These are phyloP conservation scores for Drosophila siamana DNA, from an alignment of 2,888 invertebrate species.

Conservation along the genomic window DNA sequence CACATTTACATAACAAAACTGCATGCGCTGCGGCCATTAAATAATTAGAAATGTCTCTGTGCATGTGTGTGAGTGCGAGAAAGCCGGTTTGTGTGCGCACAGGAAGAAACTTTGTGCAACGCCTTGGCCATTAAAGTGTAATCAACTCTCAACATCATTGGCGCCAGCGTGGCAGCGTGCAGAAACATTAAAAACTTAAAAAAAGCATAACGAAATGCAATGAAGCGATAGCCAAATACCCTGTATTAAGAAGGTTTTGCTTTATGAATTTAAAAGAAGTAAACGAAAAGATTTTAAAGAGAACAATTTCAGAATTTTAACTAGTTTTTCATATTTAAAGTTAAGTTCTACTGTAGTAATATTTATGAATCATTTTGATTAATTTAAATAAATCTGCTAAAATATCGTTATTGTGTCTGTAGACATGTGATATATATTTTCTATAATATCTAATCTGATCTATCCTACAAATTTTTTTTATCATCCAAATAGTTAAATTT, in stretches of 20 bases:
- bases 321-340: no score
- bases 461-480: no score
- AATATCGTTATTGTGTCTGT: no score
- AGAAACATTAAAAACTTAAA: constrained; percentile 37
- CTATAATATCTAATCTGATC: no score
- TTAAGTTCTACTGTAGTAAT: no score
- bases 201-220: neutral
- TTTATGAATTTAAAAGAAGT: no score
- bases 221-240: constrained; percentile 27
- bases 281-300: no score
- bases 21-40: constrained; percentile 77
- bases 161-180: constrained; percentile 47
- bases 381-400: no score
- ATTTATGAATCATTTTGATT: no score
- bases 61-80: constrained; percentile 13
- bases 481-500: neutral
- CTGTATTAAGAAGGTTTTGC: constrained; percentile 21
- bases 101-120: constrained; percentile 58
- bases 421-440: no score
- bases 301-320: no score
- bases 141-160: constrained; percentile 72
- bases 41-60: constrained; percentile 76
- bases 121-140: constrained; percentile 77
- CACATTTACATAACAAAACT: constrained; percentile 80
- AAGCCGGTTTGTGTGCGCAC: constrained; percentile 1